These are phyloP conservation scores for Phalloptychus januarius DNA, from an alignment of 2,797 vertebrate genomes.

Conservation along the genomic window DNA sequence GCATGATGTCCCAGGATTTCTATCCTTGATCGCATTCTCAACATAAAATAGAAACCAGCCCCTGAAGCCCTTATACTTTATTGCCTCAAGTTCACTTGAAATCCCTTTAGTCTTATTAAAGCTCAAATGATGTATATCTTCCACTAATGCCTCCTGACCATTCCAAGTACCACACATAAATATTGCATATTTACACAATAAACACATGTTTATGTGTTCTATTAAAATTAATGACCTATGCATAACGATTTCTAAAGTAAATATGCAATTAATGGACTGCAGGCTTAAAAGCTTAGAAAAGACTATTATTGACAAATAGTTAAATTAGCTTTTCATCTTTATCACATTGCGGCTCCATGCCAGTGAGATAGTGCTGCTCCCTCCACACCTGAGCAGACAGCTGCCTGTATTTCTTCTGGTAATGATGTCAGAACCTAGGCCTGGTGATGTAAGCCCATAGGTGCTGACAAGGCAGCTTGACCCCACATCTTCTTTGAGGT, in stretches of 20 bases:
- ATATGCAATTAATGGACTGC: neutral
- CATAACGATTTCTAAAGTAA: neutral
- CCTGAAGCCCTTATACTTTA: neutral
- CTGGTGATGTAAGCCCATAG: neutral
- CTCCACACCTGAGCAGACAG: neutral
- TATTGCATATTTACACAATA: neutral
- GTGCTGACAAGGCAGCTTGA: neutral
- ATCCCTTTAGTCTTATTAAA: neutral
- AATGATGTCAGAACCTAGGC: neutral
- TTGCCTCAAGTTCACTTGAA: neutral
- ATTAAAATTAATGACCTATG: neutral
- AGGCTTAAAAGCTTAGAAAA: neutral
- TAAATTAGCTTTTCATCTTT: neutral
- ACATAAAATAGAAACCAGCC: neutral
- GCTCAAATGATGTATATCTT: neutral
- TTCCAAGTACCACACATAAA: neutral
- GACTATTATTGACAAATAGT: neutral
- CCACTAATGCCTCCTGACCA: neutral
- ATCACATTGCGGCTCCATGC: neutral
- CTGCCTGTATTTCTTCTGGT: neutral
- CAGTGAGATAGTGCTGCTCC: neutral
- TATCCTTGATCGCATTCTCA: neutral
- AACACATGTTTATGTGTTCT: neutral
- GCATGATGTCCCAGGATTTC: neutral
- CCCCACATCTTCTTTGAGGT: neutral